Percentiles rank a stretch among this genome's conserved stretches.
phyloP scores from a whole-genome alignment of 2,888 invertebrate genomes.

The Cataglyphis rosenhaueri region DNA sequence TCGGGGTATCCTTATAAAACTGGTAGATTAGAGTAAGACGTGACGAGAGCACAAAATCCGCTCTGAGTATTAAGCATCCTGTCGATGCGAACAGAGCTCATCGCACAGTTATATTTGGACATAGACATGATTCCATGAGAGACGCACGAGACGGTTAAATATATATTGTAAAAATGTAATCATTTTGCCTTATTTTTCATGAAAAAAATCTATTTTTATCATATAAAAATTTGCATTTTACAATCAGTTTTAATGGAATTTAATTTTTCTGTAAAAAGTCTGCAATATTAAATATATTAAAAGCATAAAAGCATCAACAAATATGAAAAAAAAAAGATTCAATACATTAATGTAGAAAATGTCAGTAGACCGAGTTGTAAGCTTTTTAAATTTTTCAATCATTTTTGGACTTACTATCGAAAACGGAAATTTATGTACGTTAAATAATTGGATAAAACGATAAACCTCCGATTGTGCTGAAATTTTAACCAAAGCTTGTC shows the following conservation, averaged over 20 bases:
- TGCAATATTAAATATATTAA: not conserved
- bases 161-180: not conserved
- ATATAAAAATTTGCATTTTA: not conserved
- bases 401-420: not conserved
- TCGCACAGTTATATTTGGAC: slow-evolving; percentile 21
- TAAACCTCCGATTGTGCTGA: no score
- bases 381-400: not conserved
- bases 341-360: not conserved
- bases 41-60: slow-evolving; percentile 60
- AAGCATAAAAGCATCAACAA: not conserved
- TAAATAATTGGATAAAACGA: not conserved
- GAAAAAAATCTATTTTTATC: not conserved
- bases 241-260: slow-evolving; percentile 1
- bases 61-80: slow-evolving; percentile 58
- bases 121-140: not conserved
- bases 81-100: slow-evolving; percentile 10
- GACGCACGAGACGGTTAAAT: not conserved
- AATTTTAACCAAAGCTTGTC: no score
- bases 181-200: not conserved
- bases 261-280: not conserved
- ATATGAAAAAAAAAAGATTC: not conserved
- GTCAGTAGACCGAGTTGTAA: not conserved
- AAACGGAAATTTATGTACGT: not conserved
- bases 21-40: slow-evolving; percentile 59
- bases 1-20: slow-evolving; percentile 60